phyloP scores from a whole-genome alignment of 2,113 vertebrate genomes.

The Piprites chloris region DNA sequence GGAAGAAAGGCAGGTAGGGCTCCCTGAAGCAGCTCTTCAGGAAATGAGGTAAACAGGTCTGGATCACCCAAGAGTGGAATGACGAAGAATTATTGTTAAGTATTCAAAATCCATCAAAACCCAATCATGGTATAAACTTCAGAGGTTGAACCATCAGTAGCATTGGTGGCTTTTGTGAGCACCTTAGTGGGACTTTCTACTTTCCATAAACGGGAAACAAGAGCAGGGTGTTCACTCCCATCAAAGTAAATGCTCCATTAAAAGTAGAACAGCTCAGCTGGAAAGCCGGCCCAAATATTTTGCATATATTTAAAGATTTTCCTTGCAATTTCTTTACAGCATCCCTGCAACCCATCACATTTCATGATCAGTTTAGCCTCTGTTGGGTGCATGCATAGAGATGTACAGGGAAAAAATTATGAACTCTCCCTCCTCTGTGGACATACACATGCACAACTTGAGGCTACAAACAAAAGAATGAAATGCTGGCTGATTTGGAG shows the following conservation, averaged over 20 bases:
- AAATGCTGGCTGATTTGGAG: background rate
- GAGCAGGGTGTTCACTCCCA: fast-evolving
- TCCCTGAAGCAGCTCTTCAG: background rate
- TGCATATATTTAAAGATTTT: background rate
- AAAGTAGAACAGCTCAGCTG: background rate
- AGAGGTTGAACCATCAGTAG: background rate
- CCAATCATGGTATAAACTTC: background rate
- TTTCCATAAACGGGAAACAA: background rate
- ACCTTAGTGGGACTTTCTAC: background rate
- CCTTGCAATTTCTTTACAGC: background rate
- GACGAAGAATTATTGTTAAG: background rate
- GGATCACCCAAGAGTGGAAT: background rate
- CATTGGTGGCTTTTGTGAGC: background rate
- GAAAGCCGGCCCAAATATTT: background rate
- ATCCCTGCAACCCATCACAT: background rate
- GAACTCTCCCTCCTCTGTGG: background rate
- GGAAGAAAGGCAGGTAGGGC: background rate
- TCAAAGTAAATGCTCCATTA: background rate
- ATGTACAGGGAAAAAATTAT: fast-evolving
- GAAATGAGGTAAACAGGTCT: background rate
- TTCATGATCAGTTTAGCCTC: background rate
- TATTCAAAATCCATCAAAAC: background rate
- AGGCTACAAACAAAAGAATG: background rate
- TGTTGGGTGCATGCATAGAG: background rate
- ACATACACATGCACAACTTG: background rate